Evolutionary conservation across 2,797 vertebrate genomes (phyloP).

Genomic region (Microtus agrestis): DNA sequence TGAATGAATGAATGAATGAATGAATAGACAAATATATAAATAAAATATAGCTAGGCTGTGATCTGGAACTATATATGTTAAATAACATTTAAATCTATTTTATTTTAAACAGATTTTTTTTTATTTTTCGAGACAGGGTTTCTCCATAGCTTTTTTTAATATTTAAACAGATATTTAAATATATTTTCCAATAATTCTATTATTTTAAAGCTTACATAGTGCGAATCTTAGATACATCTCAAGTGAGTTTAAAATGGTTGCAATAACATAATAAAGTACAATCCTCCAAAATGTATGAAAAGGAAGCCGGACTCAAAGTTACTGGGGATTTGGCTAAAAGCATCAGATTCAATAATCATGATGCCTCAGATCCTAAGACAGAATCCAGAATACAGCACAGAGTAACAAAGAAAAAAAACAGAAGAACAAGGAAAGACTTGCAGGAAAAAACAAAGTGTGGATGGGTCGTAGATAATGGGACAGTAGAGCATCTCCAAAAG

Average conservation of each 20-base stretch:
- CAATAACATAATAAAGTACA: background rate
- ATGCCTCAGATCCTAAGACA: background rate
- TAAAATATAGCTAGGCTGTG: background rate
- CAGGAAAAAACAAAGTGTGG: background rate
- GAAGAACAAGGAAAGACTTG: background rate
- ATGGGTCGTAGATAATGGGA: background rate
- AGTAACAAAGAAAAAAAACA: background rate
- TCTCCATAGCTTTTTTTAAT: no score
- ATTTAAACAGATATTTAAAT: background rate
- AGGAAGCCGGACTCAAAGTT: background rate
- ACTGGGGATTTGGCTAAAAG: background rate
- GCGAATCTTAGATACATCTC: background rate
- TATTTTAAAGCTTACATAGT: background rate
- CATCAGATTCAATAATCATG: background rate
- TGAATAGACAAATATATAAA: background rate
- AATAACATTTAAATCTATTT: background rate
- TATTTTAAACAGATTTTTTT: background rate
- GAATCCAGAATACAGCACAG: background rate
- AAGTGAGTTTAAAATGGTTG: conserved; percentile 1
- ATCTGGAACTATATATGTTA: background rate
- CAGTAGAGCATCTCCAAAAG: background rate
- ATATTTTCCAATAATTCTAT: background rate
- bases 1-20: background rate
- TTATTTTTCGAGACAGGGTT: no score
- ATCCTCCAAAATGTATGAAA: background rate